A percentile compares a stretch with the other conserved stretches of the same genome.
Evolutionary conservation across 2,888 invertebrate genomes (phyloP).

Genomic region (Stramonita haemastoma): DNA sequence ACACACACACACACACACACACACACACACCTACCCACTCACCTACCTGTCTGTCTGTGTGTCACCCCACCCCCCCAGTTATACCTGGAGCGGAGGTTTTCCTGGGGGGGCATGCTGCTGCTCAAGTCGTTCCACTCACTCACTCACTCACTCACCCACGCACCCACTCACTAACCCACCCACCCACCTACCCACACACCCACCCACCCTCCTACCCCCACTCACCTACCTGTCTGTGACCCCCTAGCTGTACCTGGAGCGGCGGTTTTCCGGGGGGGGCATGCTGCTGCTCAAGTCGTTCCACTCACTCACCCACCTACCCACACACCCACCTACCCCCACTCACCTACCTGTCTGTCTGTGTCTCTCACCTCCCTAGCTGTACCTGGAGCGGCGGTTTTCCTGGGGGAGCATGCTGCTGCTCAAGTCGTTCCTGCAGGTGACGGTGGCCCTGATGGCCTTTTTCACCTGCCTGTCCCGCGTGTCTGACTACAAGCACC

Average conservation of each 20-base stretch:
- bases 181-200: background rate
- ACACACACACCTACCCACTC: too few relatives aligned
- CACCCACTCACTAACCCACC: background rate
- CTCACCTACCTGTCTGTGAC: too few relatives aligned
- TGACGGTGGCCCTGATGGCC: constrained; percentile 87
- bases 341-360: too few relatives aligned
- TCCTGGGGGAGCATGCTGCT: constrained; percentile 89
- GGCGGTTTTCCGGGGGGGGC: constrained; percentile 88
- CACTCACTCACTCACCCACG: background rate
- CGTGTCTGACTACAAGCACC: constrained; percentile 97
- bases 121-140: too few relatives aligned
- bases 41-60: too few relatives aligned
- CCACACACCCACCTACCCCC: too few relatives aligned
- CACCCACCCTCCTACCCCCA: too few relatives aligned
- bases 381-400: constrained; percentile 92
- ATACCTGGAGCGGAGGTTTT: too few relatives aligned
- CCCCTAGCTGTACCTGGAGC: constrained; percentile 93
- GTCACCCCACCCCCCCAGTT: too few relatives aligned
- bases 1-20: background rate
- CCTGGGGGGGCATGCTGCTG: too few relatives aligned
- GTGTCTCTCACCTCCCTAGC: constrained; percentile 79
- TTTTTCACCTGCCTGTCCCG: constrained; percentile 83
- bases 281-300: constrained; percentile 89
- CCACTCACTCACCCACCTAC: constrained; percentile 45
- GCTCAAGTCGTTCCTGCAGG: constrained; percentile 90